phyloP scores from a whole-genome alignment of 2,888 invertebrate species.

The Panopea generosa region DNA sequence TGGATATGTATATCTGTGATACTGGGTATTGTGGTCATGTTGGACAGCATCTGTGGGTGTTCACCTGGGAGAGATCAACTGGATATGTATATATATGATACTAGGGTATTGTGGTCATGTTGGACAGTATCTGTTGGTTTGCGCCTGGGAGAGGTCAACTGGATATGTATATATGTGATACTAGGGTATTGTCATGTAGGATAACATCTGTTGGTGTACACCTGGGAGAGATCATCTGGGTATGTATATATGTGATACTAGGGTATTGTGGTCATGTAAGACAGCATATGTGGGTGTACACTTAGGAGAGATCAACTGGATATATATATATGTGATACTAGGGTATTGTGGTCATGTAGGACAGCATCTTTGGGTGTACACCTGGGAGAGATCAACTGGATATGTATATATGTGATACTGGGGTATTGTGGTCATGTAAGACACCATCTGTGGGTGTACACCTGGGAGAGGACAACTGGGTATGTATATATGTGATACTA shows the following conservation, averaged over 20 bases:
- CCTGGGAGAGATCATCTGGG: slow-evolving; percentile 49
- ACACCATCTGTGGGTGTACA: slow-evolving; percentile 21
- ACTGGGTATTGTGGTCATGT: background rate
- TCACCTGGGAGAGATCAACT: slow-evolving; percentile 45
- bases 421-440: slow-evolving; percentile 51
- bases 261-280: slow-evolving; percentile 52
- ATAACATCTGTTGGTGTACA: slow-evolving; percentile 39
- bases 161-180: slow-evolving; percentile 38
- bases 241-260: slow-evolving; percentile 8
- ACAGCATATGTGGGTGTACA: slow-evolving; percentile 40
- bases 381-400: slow-evolving; percentile 45
- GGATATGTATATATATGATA: slow-evolving; percentile 22
- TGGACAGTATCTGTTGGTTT: too few species aligned
- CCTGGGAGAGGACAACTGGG: too few species aligned
- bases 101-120: too few species aligned
- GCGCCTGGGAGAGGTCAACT: too few species aligned
- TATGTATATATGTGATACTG: slow-evolving; percentile 7
- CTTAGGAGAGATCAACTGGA: slow-evolving; percentile 48
- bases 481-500: too few species aligned
- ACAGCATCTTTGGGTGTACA: slow-evolving; percentile 36
- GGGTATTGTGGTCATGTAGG: slow-evolving; percentile 50
- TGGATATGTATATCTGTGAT: background rate
- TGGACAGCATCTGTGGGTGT: background rate
- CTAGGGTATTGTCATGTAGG: slow-evolving; percentile 53
- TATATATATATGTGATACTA: slow-evolving; percentile 7